These are phyloP conservation scores for Narcine bancroftii DNA, from an alignment of 2,113 vertebrate genomes.

Conservation along the genomic window DNA sequence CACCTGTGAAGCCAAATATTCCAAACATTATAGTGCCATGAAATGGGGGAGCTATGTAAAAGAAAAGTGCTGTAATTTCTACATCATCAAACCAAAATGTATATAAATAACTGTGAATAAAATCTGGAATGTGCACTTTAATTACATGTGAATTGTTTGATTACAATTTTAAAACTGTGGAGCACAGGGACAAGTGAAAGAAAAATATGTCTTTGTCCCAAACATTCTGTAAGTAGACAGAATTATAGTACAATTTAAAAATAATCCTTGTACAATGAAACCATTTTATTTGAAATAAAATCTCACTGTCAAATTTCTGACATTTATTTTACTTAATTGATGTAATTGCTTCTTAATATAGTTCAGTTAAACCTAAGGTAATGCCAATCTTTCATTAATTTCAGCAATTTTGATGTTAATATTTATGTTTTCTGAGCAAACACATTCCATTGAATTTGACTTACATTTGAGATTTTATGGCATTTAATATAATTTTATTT, in stretches of 20 bases:
- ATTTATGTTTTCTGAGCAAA: neutral
- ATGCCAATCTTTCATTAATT: neutral
- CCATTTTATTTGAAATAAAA: neutral
- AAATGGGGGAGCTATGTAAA: too few species aligned
- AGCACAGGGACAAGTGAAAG: too few species aligned
- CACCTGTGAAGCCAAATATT: too few species aligned
- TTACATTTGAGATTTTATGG: neutral
- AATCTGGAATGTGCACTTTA: too few species aligned
- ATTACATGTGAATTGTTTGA: too few species aligned
- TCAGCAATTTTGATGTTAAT: slow-evolving; percentile 5
- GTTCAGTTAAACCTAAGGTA: neutral
- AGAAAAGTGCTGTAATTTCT: too few species aligned
- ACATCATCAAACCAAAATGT: too few species aligned
- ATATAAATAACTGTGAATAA: too few species aligned
- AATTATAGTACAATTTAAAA: neutral
- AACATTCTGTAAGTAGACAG: too few species aligned
- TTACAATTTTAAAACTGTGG: too few species aligned
- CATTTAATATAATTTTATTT: neutral
- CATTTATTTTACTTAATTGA: neutral
- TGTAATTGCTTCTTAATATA: neutral
- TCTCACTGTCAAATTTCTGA: neutral
- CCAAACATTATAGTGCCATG: too few species aligned
- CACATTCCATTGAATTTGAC: neutral
- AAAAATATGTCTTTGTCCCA: too few species aligned
- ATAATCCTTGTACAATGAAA: neutral